Evolutionary conservation across 2,797 vertebrate genomes (phyloP).

Genomic region (Malurus splendens): DNA sequence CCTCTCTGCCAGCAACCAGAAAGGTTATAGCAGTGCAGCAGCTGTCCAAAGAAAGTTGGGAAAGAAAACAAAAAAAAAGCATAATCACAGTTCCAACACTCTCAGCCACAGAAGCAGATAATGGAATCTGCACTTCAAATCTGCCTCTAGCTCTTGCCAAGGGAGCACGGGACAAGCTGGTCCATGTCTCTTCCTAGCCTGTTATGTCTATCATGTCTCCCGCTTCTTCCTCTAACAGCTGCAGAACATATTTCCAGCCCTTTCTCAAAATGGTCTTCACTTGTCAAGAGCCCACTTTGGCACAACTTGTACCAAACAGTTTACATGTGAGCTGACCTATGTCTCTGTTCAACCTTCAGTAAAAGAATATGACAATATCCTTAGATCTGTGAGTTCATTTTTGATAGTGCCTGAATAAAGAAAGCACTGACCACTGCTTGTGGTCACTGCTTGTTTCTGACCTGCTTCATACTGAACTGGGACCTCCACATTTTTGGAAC

Average conservation of each 20-base stretch:
- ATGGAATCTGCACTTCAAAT: neutral
- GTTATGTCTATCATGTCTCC: neutral
- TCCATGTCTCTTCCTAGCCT: neutral
- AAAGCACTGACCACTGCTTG: neutral
- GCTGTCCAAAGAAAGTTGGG: neutral
- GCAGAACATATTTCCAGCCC: neutral
- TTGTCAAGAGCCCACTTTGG: neutral
- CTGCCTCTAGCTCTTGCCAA: neutral
- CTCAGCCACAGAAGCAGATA: neutral
- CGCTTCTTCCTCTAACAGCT: constrained; percentile 4
- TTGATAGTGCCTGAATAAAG: neutral
- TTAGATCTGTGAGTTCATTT: neutral
- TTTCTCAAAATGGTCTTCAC: neutral
- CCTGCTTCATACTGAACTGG: neutral
- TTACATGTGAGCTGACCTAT: neutral
- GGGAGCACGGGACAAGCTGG: neutral
- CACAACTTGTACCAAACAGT: neutral
- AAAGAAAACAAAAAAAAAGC: neutral
- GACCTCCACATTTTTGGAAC: neutral
- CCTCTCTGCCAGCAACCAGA: neutral
- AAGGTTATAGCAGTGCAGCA: neutral
- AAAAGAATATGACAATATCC: neutral
- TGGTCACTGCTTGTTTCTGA: neutral
- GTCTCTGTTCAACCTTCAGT: neutral
- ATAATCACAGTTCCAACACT: neutral